Base-by-base conservation (phyloP, 2,888 invertebrate genomes). In the Coremacera marginata region DNA sequence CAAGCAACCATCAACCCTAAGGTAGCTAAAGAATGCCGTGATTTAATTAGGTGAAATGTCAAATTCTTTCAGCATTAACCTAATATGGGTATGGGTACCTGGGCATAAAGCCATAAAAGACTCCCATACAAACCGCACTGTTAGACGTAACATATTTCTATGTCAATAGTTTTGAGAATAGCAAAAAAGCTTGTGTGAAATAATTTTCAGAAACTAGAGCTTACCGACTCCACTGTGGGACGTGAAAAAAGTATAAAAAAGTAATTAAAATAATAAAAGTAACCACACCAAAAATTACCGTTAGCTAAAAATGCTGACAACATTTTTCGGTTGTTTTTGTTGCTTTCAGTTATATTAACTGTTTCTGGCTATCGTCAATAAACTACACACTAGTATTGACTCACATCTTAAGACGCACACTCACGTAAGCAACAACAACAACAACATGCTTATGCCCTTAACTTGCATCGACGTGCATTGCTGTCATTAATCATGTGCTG, bases 401-500 rank as follows among this genome's bases (percentile, higher is more conserved):
- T 60, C 60, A 60, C 25, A 27, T 27, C 5, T 27, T 60, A 27
- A 11, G 60, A 27, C 25, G 9, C 27, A 60, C 25, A 16, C 60
- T 27, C 19, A 60, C 11, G 14, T 27, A 60, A 8, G 11, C 5
- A 60, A 27, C 67, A 67, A n/a, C 67, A 67, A 37, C 67, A 31
- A n/a, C 11, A 25, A 68, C 51, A 51, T 14, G 16, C 49, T 19
- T 16, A 25, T 49, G 25, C 9, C 51, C 16, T n/a, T 5, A 51
- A 25, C n/a, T 4, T 63, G 16, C 16, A 63, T 31, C 16, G 16
- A 14, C 22, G 34, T 7, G 34, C 22, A 37, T 55, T 57, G 44
- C n/a, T 62, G 72, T 14, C 62, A 73, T 73, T 44, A 73, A 73
- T 73, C 72, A 73, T 73, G 67, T 67, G 37, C 22, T 60, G 49